Conservation (phyloP, 2,888 invertebrate genomes). For the Bibio marci region DNA sequence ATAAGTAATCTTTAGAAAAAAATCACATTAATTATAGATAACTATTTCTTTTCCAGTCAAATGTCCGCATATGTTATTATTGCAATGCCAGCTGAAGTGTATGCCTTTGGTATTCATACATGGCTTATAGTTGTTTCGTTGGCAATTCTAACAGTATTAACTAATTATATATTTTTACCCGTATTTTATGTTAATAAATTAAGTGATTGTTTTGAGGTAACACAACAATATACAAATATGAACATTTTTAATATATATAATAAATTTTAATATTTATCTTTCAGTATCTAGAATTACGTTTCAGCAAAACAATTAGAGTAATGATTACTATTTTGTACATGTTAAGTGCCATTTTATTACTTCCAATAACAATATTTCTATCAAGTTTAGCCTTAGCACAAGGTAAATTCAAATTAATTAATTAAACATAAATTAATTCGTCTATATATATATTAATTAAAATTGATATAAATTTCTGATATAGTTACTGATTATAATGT, state of each 20-base stretch:
- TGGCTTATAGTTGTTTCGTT: slow-evolving; percentile 26
- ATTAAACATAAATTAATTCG: too few species aligned
- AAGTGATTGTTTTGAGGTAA: slow-evolving; percentile 33
- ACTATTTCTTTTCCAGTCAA: slow-evolving; percentile 22
- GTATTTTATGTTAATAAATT: slow-evolving; percentile 33
- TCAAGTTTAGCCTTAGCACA: slow-evolving; percentile 24
- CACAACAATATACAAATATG: too few species aligned
- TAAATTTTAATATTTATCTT: too few species aligned
- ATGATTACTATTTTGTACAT: slow-evolving; percentile 21
- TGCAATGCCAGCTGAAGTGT: slow-evolving; percentile 35
- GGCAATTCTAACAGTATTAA: slow-evolving; percentile 21
- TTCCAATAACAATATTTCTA: slow-evolving; percentile 24
- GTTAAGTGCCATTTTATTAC: slow-evolving; percentile 17
- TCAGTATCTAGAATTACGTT: slow-evolving; percentile 25
- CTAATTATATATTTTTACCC: slow-evolving; percentile 28
- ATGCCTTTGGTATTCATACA: slow-evolving; percentile 32
- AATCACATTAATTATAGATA: too few species aligned
- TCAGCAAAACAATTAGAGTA: slow-evolving; percentile 19
- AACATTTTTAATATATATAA: too few species aligned
- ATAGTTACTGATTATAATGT: slow-evolving; percentile 38
- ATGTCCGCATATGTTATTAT: slow-evolving; percentile 37
- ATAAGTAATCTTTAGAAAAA: too few species aligned
- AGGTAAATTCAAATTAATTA: too few species aligned
- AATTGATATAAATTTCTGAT: slow-evolving; percentile 1
- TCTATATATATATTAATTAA: too few species aligned